These are phyloP conservation scores for Drosophila funebris DNA, from an alignment of 1,140 invertebrate species.

Conservation along the genomic window DNA sequence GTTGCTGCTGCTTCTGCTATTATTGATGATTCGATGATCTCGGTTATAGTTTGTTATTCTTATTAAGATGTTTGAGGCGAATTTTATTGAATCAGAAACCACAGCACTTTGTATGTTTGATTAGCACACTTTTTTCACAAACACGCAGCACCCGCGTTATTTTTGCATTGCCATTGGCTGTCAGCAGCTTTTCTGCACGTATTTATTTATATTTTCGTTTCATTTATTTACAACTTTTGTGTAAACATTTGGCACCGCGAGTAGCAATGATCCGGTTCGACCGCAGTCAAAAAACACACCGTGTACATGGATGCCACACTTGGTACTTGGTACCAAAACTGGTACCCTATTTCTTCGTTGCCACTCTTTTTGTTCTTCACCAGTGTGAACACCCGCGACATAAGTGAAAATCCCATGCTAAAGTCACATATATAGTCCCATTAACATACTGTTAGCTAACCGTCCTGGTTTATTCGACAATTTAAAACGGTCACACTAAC, in stretches of 20 bases:
- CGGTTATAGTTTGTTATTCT: neutral
- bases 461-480: too few species aligned
- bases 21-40: constrained; percentile 18
- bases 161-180: constrained; percentile 20
- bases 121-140: constrained; percentile 40
- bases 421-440: too few species aligned
- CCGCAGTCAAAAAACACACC: constrained; percentile 22
- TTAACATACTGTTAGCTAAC: too few species aligned
- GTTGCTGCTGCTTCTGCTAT: neutral
- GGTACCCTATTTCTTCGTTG: too few species aligned
- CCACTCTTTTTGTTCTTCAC: too few species aligned
- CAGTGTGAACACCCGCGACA: too few species aligned
- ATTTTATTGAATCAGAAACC: neutral
- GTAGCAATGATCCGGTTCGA: neutral
- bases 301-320: too few species aligned
- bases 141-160: constrained; percentile 19
- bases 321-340: too few species aligned
- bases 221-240: constrained; percentile 31
- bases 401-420: too few species aligned
- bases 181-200: constrained; percentile 19
- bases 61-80: constrained; percentile 10
- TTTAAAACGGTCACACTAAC: too few species aligned
- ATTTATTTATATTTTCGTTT: constrained; percentile 40
- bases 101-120: constrained; percentile 24
- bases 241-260: constrained; percentile 35